phyloP scores from a whole-genome alignment of 2,113 vertebrate genomes.

The Prietella phreatophila region DNA sequence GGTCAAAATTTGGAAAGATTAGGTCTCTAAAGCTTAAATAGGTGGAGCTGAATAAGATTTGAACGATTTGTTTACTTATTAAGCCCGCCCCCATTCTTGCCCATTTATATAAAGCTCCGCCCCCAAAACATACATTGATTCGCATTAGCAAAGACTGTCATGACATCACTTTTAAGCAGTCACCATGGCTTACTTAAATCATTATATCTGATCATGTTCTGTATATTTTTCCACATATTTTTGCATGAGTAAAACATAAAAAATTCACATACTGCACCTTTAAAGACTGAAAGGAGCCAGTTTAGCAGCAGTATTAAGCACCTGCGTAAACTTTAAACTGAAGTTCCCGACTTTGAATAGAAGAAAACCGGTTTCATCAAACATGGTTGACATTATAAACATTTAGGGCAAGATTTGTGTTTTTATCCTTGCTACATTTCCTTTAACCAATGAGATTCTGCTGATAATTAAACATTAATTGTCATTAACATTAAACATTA shows the following conservation, averaged over 20 bases:
- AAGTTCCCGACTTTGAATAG: background rate
- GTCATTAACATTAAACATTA: too few relatives aligned
- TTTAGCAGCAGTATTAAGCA: background rate
- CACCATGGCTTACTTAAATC: background rate
- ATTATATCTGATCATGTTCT: too few relatives aligned
- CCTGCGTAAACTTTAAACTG: too few relatives aligned
- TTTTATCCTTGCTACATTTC: background rate
- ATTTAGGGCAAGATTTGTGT: background rate
- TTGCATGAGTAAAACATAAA: background rate
- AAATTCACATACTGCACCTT: too few relatives aligned
- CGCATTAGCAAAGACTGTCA: background rate
- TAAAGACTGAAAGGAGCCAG: background rate
- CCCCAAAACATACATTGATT: background rate
- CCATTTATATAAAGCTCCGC: too few relatives aligned
- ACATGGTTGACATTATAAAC: background rate
- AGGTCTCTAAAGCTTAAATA: background rate
- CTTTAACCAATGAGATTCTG: background rate
- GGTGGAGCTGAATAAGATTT: background rate
- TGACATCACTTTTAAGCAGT: background rate
- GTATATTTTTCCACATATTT: background rate
- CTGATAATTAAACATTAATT: too few relatives aligned
- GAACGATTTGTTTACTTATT: background rate
- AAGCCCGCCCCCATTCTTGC: too few relatives aligned
- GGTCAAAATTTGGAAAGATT: background rate
- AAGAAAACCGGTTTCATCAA: background rate